Base-by-base conservation (phyloP, 2,113 vertebrate genomes). In the rat (Rattus norvegicus) region DNA sequence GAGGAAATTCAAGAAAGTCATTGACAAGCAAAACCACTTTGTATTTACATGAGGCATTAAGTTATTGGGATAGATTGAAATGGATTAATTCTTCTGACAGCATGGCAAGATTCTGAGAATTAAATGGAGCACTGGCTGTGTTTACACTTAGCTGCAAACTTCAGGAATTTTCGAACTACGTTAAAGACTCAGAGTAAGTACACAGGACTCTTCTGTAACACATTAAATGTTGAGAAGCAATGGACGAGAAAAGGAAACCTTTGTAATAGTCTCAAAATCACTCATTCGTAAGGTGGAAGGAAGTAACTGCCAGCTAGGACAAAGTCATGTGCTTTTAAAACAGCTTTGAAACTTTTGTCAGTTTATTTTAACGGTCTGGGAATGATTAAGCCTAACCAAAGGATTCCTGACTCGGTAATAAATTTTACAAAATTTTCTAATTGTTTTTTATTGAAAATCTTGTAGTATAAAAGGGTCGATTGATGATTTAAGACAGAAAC, bases 341-440 rank as follows among this genome's bases (percentile, higher is more conserved):
- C 19, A 47, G 33, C 87, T 91, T 94, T 14, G 0, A 26, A 72
- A 93, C 33, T 9, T 73, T 91, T 90, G 76, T 22, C 67, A 69
- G 14, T 30, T 67, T 26, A 22, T 67, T 67, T 73, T 73, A 22
- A 69, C 49, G 22, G 59, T 69, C 43, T 81, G 39, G 52, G 4
- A 83, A 92, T 88, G 47, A 95, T 52, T 77, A 93, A 93, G 88
- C 65, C 16, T 90, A 84, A 75, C 7, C 54, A 85, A 30, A 93
- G 54, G 52, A 63, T 47, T 89, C 76, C 33, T 84, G 63, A 92
- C 80, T 49, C 94, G 73, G 56, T 94, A 90, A 70, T 86, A n/a
- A 39, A 92, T 79, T 69, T 96, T 77, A 75, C 24, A 91, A 89
- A 96, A 67, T 84, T 79, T 77, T 85, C 33, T 93, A 94, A 70